Evolutionary conservation across 1,140 invertebrate genomes (phyloP), one percentile per base, ranked within the genome.

Genomic region (Zeugodacus cucurbitae): DNA sequence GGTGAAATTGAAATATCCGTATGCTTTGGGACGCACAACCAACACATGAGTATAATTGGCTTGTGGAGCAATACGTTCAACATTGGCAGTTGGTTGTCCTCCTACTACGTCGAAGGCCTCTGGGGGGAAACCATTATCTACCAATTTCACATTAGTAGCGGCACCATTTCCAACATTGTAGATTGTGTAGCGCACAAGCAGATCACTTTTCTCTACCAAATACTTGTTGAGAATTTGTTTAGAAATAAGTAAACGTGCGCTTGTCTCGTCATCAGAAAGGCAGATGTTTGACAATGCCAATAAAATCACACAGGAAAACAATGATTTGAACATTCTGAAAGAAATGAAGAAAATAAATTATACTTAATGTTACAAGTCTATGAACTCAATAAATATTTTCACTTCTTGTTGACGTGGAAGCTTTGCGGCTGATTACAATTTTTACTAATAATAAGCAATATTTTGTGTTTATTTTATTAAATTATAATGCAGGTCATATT

Each of bases 221-320:
- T 99, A 99, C 94, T 97, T 98, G 91, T 99, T 99, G n/a, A 99
- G 95, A 91, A 99, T 96, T 94, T 97, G 97, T 94, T 98, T 98
- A 5, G 97, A 97, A 22, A 98, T 95, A 82, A 98, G 94, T 67
- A 98, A 93, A 90, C 96, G 95, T 26, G 97, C 97, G 86, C 95
- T 94, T 82, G 95, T 95, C 90, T 97, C 96, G 87, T 97, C 96
- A 58, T 95, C 91, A 14, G 91, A 91, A 14, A 90, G 88, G 87
- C 92, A 91, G 26, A 91, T 89, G 74, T 89, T 91, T 59, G 90
- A 89, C 17, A 91, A 87, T 8, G 91, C 91, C 87, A 93, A 89
- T 37, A 93, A 88, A 57, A 91, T 91, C 88, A 90, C 93, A 29
- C 89, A 70, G 4, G 89, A 85, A 37, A 93, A 88, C 44, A 90